phyloP scores from a whole-genome alignment of 2,113 vertebrate genomes.

The Halcyon senegalensis region DNA sequence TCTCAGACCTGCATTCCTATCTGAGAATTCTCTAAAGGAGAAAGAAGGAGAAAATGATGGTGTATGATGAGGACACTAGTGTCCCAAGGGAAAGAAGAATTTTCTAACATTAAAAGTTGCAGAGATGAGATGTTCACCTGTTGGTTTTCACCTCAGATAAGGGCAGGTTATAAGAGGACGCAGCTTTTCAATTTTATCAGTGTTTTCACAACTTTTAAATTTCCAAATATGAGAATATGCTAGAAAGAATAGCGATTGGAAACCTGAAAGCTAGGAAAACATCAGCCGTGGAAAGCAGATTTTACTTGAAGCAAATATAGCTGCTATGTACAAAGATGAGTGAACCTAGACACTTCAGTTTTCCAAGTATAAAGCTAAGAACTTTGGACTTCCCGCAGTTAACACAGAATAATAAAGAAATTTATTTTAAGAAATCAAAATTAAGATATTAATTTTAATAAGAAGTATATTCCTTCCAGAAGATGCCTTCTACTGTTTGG shows the following conservation, averaged over 20 bases:
- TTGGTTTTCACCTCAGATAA: not conserved
- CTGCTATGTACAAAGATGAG: not conserved
- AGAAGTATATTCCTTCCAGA: not conserved
- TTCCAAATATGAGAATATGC: not conserved
- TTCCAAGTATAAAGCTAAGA: not conserved
- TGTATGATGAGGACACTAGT: not conserved
- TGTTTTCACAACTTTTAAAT: not conserved
- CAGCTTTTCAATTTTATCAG: not conserved
- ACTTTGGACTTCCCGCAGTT: not conserved
- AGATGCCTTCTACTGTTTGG: not conserved
- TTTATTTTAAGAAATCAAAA: too few relatives aligned
- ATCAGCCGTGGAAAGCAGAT: not conserved
- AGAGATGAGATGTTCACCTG: not conserved
- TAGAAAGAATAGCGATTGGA: not conserved
- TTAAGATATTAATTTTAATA: too few relatives aligned
- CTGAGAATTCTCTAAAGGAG: not conserved
- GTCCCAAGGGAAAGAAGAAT: not conserved
- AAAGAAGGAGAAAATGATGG: not conserved
- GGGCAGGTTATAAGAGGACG: not conserved
- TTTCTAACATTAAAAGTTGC: not conserved
- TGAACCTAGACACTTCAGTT: not conserved
- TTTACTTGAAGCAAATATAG: not conserved
- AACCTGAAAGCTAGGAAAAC: not conserved
- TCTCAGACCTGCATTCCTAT: rapidly evolving
- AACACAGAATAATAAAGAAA: not conserved